Percentiles rank a stretch among this genome's conserved stretches.
Conservation (phyloP, 2,113 vertebrate genomes). For the Notothenia coriiceps region DNA sequence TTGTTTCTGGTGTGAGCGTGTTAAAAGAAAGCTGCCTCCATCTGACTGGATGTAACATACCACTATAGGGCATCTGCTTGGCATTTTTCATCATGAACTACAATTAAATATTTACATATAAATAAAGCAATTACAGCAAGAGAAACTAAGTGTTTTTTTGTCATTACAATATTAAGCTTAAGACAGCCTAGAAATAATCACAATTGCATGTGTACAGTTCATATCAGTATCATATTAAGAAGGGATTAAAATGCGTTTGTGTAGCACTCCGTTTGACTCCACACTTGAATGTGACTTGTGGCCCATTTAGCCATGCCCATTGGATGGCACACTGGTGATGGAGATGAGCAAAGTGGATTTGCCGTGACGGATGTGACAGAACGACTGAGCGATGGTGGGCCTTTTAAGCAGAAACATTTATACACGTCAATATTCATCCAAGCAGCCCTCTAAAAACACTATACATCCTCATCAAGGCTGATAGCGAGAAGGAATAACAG, state of each 20-base stretch:
- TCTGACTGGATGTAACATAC: not conserved
- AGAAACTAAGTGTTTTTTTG: not conserved
- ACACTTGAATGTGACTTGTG: constrained; percentile 32
- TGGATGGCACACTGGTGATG: constrained; percentile 43
- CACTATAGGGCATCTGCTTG: not conserved
- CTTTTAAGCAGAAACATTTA: constrained; percentile 73
- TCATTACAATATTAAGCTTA: not conserved
- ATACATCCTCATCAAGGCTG: constrained; percentile 51
- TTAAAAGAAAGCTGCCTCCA: too few relatives aligned
- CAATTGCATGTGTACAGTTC: not conserved
- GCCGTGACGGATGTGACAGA: constrained; percentile 74
- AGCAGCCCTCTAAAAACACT: constrained; percentile 49
- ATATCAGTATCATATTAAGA: constrained; percentile 34
- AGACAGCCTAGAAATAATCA: not conserved
- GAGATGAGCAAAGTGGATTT: constrained; percentile 75
- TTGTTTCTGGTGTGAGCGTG: not conserved
- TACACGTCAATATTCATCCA: constrained; percentile 71
- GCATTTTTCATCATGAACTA: not conserved
- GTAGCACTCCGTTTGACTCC: constrained; percentile 23
- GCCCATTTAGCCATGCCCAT: constrained; percentile 54
- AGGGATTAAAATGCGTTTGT: constrained; percentile 20
- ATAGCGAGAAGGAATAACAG: constrained; percentile 22
- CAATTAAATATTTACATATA: not conserved
- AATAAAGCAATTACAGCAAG: not conserved
- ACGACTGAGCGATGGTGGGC: constrained; percentile 47